Base-by-base conservation (phyloP, 1,140 invertebrate genomes). In the Whitmania pigra region DNA sequence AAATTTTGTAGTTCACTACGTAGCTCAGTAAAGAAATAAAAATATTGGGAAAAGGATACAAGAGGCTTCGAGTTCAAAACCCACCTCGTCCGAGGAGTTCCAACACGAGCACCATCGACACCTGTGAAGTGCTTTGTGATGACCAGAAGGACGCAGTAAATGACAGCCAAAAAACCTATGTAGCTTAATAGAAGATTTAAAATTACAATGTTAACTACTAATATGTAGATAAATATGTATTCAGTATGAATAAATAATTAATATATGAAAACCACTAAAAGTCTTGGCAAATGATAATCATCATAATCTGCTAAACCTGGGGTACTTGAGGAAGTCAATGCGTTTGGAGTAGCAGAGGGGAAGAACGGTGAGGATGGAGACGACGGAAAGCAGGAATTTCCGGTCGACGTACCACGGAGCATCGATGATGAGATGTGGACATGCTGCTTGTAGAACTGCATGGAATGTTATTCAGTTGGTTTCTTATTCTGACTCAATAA, bases 261-360 rank as follows among this genome's bases (percentile, higher is more conserved):
- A 57, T 57, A 4, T 57, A 4, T 5, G 9, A 20, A 57, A 57
- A 2, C 9, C 25, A n/a, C 25, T 20, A 20, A 31, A 63, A 63
- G n/a, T n/a, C 2, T 63, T n/a, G 11, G 22, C 11, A 63, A 7
- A 25, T 63, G 15, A 63, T 22, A 6, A 13, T 63, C 22, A 63
- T 4, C 22, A 22, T 63, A 22, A 63, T 22, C 29, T 57, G 25
- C 20, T 5, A 17, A 74, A 69, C 85, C 85, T 86, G 0, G 84
- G 83, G 79, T 87, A 88, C 79, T 86, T 87, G 0, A 89, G 79
- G 77, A 88, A 86, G 74, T 89, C 88, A 25, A 89, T 85, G 75
- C 85, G 83, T 78, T 85, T 86, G 43, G 87, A 86, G 76, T 87
- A 89, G 71, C 88, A 89, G 49, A 89, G 79, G 0, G 88, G 88